These are phyloP conservation scores for Lerista edwardsae DNA, from an alignment of 2,797 vertebrate species.

Conservation along the genomic window DNA sequence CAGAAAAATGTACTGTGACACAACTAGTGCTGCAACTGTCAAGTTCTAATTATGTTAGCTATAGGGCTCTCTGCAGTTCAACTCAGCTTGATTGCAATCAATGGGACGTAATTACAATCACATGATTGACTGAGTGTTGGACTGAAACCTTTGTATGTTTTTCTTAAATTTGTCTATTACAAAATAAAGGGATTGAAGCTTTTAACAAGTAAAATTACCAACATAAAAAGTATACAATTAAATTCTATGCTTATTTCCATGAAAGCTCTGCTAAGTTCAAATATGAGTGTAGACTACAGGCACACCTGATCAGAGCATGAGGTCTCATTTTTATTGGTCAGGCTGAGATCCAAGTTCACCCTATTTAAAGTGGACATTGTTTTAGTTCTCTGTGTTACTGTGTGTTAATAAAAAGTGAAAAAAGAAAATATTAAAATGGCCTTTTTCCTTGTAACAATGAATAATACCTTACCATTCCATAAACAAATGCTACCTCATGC, in stretches of 20 bases:
- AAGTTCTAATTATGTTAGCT: background rate
- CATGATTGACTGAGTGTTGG: background rate
- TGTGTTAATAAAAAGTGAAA: background rate
- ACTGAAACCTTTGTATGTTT: background rate
- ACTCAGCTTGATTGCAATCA: slow-evolving; percentile 14
- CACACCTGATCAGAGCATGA: background rate
- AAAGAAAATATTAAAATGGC: background rate
- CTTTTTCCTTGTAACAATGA: background rate
- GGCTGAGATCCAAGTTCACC: background rate
- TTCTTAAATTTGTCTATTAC: background rate
- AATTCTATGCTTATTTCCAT: background rate
- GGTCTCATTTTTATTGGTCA: background rate
- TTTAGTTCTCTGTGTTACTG: background rate
- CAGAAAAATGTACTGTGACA: too few species aligned
- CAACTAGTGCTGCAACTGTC: background rate
- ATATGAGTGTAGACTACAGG: background rate
- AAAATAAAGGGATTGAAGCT: background rate
- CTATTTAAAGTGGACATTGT: background rate
- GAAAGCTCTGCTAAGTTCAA: background rate
- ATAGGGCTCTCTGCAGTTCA: background rate
- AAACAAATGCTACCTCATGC: background rate
- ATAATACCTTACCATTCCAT: background rate
- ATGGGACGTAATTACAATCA: slow-evolving; percentile 3
- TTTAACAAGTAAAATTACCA: background rate
- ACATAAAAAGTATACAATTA: background rate